Evolutionary conservation across 1,140 invertebrate genomes (phyloP).

Genomic region (Calephelis nemesis): DNA sequence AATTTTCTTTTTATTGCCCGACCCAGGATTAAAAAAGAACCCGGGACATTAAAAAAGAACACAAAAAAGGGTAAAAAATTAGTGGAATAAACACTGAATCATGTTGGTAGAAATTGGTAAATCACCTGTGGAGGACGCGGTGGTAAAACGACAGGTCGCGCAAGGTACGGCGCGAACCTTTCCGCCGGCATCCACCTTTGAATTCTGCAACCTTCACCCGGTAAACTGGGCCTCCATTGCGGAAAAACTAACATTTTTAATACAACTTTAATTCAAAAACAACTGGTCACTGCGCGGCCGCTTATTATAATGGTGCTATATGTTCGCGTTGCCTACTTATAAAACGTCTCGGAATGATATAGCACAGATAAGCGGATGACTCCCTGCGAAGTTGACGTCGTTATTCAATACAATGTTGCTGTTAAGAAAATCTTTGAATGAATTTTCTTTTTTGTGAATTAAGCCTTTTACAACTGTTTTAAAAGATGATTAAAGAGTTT

Average conservation of each 20-base stretch:
- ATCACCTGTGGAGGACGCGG: conserved; percentile 56
- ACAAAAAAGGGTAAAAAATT: conserved; percentile 1
- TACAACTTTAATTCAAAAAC: conserved; percentile 28
- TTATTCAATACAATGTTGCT: conserved; percentile 8
- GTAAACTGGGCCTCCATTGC: conserved; percentile 54
- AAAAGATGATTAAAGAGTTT: neutral
- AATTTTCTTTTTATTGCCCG: no score
- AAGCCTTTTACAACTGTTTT: neutral
- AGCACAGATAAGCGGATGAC: conserved; percentile 64
- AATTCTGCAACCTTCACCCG: conserved; percentile 51
- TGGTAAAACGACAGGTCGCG: conserved; percentile 47
- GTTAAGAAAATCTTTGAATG: neutral
- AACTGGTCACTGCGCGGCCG: conserved; percentile 54
- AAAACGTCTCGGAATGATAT: conserved; percentile 66
- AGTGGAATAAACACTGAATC: no score
- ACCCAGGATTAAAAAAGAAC: no score
- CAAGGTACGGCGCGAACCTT: conserved; percentile 65
- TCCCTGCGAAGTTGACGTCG: conserved; percentile 58
- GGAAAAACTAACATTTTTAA: conserved; percentile 67
- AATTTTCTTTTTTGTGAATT: neutral
- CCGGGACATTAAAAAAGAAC: conserved; percentile 15
- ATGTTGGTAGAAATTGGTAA: neutral
- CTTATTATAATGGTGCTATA: conserved; percentile 56
- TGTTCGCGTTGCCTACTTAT: conserved; percentile 62
- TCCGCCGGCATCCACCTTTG: conserved; percentile 64